These are phyloP conservation scores for Leptinotarsa rubiginosa DNA, from an alignment of 2,888 invertebrate species.

Conservation along the genomic window DNA sequence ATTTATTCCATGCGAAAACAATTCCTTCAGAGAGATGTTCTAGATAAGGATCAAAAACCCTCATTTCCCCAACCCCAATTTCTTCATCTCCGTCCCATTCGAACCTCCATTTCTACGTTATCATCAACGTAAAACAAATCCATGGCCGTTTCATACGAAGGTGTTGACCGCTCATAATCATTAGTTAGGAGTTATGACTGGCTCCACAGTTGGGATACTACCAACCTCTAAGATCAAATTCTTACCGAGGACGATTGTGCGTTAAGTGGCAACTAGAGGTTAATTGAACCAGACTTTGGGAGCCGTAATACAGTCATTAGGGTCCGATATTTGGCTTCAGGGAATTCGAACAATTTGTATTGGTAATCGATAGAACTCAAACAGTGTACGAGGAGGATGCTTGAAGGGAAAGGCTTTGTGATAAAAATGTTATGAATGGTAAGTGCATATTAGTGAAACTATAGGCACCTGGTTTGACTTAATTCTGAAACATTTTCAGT, in stretches of 20 bases:
- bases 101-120: constrained; percentile 1
- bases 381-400: background rate
- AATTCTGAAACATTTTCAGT: too few relatives aligned
- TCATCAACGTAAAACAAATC: background rate
- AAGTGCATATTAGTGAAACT: too few relatives aligned
- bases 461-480: too few relatives aligned
- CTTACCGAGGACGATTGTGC: constrained; percentile 25
- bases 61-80: too few relatives aligned
- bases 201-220: constrained; percentile 4
- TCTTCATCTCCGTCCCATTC: background rate
- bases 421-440: too few relatives aligned
- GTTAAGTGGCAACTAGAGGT: constrained; percentile 35
- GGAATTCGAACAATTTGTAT: constrained; percentile 36
- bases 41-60: too few relatives aligned
- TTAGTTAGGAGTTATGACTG: background rate
- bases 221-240: constrained; percentile 25
- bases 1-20: too few relatives aligned
- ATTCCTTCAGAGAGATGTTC: too few relatives aligned
- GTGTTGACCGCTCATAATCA: constrained; percentile 8
- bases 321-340: constrained; percentile 28
- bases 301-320: constrained; percentile 41
- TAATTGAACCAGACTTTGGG: constrained; percentile 40
- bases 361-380: constrained; percentile 33
- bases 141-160: background rate
- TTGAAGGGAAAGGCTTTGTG: background rate